Percentiles rank a stretch among this genome's conserved stretches.
Evolutionary conservation across 2,797 vertebrate species (phyloP).

Genomic region (Platyrinchus mystaceus): DNA sequence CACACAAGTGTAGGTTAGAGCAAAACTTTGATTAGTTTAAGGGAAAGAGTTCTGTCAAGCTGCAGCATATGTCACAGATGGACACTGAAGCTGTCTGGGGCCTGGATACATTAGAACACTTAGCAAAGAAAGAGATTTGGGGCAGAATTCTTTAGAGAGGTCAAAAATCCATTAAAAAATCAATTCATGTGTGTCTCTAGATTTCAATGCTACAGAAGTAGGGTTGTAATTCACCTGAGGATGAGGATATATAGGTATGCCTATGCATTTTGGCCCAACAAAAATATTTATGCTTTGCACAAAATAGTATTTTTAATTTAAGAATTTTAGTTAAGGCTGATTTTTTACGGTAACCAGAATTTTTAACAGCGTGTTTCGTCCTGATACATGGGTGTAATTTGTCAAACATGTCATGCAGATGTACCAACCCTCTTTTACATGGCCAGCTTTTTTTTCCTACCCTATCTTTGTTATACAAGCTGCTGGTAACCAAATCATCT

Average conservation of each 20-base stretch:
- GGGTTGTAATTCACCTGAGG: not conserved
- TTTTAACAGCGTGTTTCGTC: not conserved
- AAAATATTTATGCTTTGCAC: not conserved
- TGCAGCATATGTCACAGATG: not conserved
- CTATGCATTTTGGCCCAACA: not conserved
- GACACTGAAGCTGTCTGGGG: not conserved
- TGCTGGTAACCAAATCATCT: not conserved
- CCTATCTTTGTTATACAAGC: not conserved
- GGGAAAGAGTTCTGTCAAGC: not conserved
- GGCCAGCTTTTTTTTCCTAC: not conserved
- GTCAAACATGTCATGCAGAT: not conserved
- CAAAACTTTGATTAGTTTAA: not conserved
- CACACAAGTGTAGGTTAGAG: not conserved
- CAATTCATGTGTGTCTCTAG: not conserved
- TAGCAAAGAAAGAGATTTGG: not conserved
- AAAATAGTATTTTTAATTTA: not conserved
- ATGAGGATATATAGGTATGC: not conserved
- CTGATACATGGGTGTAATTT: rapidly evolving
- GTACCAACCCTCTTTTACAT: not conserved
- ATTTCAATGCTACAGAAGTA: not conserved
- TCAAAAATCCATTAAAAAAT: not conserved
- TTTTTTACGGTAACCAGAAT: not conserved
- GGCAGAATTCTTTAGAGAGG: not conserved
- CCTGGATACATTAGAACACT: not conserved
- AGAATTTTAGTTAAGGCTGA: not conserved